Evolutionary conservation across 2,113 vertebrate species (phyloP).

Genomic region (Lasiurus cinereus): DNA sequence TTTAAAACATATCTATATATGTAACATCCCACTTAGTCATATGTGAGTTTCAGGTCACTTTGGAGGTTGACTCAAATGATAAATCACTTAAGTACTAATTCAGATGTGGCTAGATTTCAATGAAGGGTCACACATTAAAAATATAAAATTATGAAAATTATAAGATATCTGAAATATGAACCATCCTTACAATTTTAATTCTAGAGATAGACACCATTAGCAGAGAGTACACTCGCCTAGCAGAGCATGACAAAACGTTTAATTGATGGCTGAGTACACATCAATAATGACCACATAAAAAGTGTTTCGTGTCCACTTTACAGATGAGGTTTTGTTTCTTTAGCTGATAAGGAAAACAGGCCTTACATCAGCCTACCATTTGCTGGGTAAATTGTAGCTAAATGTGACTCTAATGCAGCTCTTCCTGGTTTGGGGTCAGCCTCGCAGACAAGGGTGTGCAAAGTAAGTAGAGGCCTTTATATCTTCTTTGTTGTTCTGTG

Average conservation of each 20-base stretch:
- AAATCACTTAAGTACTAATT: slow-evolving; percentile 42
- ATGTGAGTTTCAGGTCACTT: slow-evolving; percentile 2
- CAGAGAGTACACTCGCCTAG: background rate
- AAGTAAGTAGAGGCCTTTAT: background rate
- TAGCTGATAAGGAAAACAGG: background rate
- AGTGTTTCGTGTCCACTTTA: background rate
- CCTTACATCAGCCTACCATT: background rate
- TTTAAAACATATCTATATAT: background rate
- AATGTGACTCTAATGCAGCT: background rate
- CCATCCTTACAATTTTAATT: background rate
- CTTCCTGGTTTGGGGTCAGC: background rate
- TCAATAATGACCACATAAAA: background rate
- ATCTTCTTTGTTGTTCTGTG: background rate
- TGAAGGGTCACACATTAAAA: background rate
- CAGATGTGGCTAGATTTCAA: background rate
- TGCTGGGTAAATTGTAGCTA: background rate
- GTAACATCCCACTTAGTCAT: slow-evolving; percentile 24
- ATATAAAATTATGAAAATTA: background rate
- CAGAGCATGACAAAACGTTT: background rate
- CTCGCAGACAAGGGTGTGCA: accelerated
- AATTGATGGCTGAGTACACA: background rate
- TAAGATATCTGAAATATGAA: background rate
- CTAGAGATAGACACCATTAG: background rate
- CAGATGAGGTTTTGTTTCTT: background rate
- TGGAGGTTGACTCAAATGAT: background rate